A percentile compares a stretch with the other conserved stretches of the same genome.
Evolutionary conservation across 2,888 invertebrate species (phyloP).

Genomic region (Actias luna): DNA sequence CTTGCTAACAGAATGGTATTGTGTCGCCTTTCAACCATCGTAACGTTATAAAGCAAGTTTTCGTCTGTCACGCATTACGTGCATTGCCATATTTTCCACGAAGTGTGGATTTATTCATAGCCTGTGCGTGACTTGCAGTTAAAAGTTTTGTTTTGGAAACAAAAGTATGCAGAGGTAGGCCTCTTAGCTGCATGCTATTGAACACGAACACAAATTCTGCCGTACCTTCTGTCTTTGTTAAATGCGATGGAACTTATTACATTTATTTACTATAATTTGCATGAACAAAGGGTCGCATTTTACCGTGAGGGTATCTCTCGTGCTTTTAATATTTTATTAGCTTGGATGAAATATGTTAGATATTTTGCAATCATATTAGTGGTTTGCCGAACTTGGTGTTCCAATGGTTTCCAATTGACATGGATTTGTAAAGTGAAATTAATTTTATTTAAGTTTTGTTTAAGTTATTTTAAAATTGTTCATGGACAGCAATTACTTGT

Average conservation of each 20-base stretch:
- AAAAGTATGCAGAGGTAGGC: not conserved
- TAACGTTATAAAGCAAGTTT: constrained; percentile 23
- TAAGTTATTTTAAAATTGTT: too few species aligned
- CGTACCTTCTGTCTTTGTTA: constrained; percentile 11
- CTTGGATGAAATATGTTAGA: too few species aligned
- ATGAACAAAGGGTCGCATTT: constrained; percentile 36
- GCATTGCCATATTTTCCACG: constrained; percentile 11
- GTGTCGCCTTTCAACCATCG: constrained; percentile 39
- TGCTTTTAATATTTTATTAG: not conserved
- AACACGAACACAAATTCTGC: constrained; percentile 5
- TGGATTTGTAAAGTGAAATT: too few species aligned
- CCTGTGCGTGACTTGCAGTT: constrained; percentile 10
- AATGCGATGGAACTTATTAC: constrained; percentile 31
- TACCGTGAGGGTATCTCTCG: constrained; percentile 32
- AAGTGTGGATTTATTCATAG: constrained; percentile 9
- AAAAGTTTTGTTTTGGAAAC: not conserved
- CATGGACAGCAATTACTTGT: too few species aligned
- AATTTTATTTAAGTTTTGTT: too few species aligned
- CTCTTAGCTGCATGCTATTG: constrained; percentile 4
- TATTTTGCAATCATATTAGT: too few species aligned
- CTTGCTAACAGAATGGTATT: constrained; percentile 12
- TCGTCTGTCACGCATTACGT: constrained; percentile 15
- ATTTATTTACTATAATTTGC: constrained; percentile 48
- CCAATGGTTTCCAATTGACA: too few species aligned
- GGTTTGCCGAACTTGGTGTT: not conserved